Conservation (phyloP, 1,140 invertebrate species). For the Sycophaga agraensis region DNA sequence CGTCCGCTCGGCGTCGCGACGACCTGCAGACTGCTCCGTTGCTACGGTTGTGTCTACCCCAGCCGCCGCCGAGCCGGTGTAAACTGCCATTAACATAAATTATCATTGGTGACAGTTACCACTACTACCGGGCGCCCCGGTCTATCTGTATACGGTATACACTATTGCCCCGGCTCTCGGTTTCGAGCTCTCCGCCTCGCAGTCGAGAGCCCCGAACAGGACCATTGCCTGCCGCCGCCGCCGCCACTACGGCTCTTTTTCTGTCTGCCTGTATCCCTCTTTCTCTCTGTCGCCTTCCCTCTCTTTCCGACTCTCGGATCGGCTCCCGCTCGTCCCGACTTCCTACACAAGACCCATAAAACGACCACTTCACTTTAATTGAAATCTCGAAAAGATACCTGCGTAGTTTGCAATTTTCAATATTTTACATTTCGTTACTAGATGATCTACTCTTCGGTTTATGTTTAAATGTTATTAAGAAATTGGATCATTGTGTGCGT, state of each 20-base stretch:
- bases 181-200: background rate
- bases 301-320: background rate
- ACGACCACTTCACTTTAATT: conserved; percentile 20
- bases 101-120: conserved; percentile 57
- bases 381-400: conserved; percentile 13
- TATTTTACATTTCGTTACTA: too few species aligned
- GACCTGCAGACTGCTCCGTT: conserved; percentile 49
- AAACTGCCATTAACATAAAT: conserved; percentile 59
- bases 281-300: background rate
- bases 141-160: too few species aligned
- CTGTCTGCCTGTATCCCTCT: background rate
- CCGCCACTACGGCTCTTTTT: too few species aligned
- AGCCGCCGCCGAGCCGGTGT: conserved; percentile 42
- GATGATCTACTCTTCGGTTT: too few species aligned
- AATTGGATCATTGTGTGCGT: too few species aligned
- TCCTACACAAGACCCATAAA: conserved; percentile 2
- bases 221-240: too few species aligned
- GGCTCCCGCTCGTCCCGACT: too few species aligned
- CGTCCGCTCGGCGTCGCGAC: conserved; percentile 48
- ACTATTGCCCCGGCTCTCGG: background rate
- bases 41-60: conserved; percentile 6
- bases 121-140: too few species aligned
- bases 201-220: too few species aligned
- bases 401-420: conserved; percentile 5
- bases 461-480: too few species aligned